Evolutionary conservation across 1,140 invertebrate genomes (phyloP).

Genomic region (Adelges cooleyi): DNA sequence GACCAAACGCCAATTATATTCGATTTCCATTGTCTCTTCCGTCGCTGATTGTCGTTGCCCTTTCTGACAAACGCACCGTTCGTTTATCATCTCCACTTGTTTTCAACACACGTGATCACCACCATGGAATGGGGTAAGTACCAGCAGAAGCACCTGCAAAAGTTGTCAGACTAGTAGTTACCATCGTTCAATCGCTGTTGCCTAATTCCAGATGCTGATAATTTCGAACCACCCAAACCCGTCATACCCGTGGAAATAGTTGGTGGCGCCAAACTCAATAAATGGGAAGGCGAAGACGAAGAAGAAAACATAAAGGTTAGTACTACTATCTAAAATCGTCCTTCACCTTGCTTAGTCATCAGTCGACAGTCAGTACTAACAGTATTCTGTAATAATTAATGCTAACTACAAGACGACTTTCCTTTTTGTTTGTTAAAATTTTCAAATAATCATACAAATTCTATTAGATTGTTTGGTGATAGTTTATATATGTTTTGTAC

Average conservation of each 20-base stretch:
- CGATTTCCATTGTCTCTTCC: neutral
- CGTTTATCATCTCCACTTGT: neutral
- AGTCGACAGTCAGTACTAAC: too few species aligned
- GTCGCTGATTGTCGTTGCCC: neutral
- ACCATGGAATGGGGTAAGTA: constrained; percentile 18
- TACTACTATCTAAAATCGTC: too few species aligned
- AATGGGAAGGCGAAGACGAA: constrained; percentile 82
- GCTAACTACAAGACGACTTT: too few species aligned
- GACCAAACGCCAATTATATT: neutral
- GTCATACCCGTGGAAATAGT: constrained; percentile 34
- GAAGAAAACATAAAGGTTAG: constrained; percentile 71
- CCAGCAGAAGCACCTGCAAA: neutral
- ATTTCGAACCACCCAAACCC: constrained; percentile 34
- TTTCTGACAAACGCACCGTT: constrained; percentile 10
- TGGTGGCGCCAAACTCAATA: constrained; percentile 45
- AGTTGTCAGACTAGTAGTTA: neutral
- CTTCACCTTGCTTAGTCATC: too few species aligned
- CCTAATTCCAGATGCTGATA: constrained; percentile 40
- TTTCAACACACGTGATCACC: constrained; percentile 6
- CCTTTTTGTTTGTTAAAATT: too few species aligned
- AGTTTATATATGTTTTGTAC: too few species aligned
- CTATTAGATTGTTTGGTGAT: too few species aligned
- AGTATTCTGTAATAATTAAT: too few species aligned
- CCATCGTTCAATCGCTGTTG: neutral
- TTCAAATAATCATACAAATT: too few species aligned